phyloP scores from a whole-genome alignment of 2,888 invertebrate species.

The Metalampra italica region DNA sequence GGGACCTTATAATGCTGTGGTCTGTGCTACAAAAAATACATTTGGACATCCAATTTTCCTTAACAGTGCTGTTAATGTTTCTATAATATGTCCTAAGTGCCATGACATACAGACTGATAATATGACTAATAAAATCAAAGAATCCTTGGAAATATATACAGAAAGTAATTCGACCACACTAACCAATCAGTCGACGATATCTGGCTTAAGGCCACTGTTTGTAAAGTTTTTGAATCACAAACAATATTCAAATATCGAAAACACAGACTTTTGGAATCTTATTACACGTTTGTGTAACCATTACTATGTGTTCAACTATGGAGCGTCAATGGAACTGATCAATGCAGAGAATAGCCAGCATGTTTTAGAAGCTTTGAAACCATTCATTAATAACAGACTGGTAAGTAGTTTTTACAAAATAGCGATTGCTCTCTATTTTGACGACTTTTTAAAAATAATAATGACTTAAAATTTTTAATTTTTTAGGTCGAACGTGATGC shows the following conservation, averaged over 20 bases:
- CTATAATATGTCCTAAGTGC: conserved; percentile 53
- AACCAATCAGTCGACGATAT: conserved; percentile 35
- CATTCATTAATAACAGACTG: conserved; percentile 30
- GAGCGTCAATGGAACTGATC: conserved; percentile 41
- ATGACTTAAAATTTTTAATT: neutral
- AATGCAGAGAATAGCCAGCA: conserved; percentile 44
- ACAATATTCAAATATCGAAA: conserved; percentile 41
- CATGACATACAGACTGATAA: conserved; percentile 26
- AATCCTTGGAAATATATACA: conserved; percentile 31
- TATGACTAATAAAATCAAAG: conserved; percentile 20
- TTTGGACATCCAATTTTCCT: conserved; percentile 43
- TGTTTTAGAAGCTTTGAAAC: conserved; percentile 47
- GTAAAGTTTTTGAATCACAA: conserved; percentile 58
- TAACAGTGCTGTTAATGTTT: conserved; percentile 34
- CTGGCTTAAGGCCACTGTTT: conserved; percentile 44
- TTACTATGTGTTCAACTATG: conserved; percentile 56
- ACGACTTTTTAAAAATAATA: no score
- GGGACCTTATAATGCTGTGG: conserved; percentile 35
- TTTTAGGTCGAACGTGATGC: conserved; percentile 34
- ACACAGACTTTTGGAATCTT: conserved; percentile 47
- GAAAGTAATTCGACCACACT: conserved; percentile 31
- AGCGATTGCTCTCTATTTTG: neutral
- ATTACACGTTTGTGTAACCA: conserved; percentile 51
- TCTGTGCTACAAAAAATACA: conserved; percentile 22
- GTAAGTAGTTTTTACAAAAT: conserved; percentile 8